Percentiles rank a stretch among this genome's conserved stretches.
Conservation (phyloP, 2,797 vertebrate species). For the Sylvia borin region DNA sequence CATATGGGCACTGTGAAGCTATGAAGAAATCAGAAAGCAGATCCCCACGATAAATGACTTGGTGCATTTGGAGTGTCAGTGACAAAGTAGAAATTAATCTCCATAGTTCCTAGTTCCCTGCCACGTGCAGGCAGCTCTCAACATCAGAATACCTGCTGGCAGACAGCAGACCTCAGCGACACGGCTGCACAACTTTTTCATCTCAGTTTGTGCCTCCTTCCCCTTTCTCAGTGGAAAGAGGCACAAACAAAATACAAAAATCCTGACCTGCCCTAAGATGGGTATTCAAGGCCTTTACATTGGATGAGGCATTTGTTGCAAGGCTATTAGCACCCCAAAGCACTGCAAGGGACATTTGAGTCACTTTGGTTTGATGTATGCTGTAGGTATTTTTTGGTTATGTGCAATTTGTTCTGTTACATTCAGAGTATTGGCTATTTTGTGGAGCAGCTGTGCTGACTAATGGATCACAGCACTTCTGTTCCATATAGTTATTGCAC, state of each 20-base stretch:
- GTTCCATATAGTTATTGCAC: constrained; percentile 52
- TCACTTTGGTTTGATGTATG: constrained; percentile 63
- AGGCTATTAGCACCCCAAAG: constrained; percentile 53
- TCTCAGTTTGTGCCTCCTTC: not conserved
- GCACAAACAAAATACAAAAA: not conserved
- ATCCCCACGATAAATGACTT: constrained; percentile 29
- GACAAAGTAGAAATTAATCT: constrained; percentile 58
- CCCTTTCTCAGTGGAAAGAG: not conserved
- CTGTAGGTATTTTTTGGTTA: constrained; percentile 69
- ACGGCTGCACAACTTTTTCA: not conserved
- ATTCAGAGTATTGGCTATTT: constrained; percentile 57
- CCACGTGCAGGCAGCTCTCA: not conserved
- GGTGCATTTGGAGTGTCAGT: not conserved
- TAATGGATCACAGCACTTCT: constrained; percentile 64
- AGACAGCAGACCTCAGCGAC: not conserved
- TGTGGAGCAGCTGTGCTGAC: constrained; percentile 60
- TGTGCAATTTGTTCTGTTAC: constrained; percentile 68
- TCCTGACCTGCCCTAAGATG: not conserved
- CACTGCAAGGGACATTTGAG: constrained; percentile 22
- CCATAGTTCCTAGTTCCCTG: not conserved
- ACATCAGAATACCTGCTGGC: not conserved
- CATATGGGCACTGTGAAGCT: not conserved
- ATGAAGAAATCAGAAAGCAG: constrained; percentile 44
- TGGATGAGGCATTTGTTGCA: constrained; percentile 17
- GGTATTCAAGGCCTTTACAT: constrained; percentile 54